Conservation (phyloP, 1,140 invertebrate species). For the Solen grandis region DNA sequence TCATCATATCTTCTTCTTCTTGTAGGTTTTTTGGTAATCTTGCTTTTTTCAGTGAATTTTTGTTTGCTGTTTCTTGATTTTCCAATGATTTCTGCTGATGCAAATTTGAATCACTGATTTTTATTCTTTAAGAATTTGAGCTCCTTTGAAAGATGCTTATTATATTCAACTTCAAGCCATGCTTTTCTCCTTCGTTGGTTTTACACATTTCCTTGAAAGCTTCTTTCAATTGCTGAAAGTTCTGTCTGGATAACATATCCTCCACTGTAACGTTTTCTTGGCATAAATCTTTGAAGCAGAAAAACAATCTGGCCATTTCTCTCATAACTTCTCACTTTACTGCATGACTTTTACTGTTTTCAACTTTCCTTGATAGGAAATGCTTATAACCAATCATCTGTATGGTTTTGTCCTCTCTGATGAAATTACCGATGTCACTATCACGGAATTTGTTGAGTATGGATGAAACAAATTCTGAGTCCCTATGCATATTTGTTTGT, state of each 20-base stretch:
- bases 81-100: too few species aligned
- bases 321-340: conserved; percentile 20
- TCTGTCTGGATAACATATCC: conserved; percentile 16
- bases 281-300: conserved; percentile 23
- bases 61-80: too few species aligned
- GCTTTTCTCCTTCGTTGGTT: neutral
- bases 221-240: neutral
- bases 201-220: conserved; percentile 15
- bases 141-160: too few species aligned
- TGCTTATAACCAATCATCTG: conserved; percentile 26
- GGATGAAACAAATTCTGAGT: conserved; percentile 35
- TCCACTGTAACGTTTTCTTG: neutral
- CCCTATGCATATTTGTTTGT: conserved; percentile 23
- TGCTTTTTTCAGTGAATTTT: too few species aligned
- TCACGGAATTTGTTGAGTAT: conserved; percentile 36
- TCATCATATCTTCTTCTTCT: too few species aligned
- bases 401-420: conserved; percentile 6
- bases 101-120: too few species aligned
- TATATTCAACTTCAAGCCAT: neutral
- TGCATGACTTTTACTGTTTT: conserved; percentile 10
- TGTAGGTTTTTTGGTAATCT: too few species aligned
- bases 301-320: conserved; percentile 7
- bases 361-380: neutral
- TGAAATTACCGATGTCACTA: conserved; percentile 20
- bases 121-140: too few species aligned